These are phyloP conservation scores for Notocelia uddmanniana DNA, from an alignment of 2,888 invertebrate genomes.

Conservation along the genomic window DNA sequence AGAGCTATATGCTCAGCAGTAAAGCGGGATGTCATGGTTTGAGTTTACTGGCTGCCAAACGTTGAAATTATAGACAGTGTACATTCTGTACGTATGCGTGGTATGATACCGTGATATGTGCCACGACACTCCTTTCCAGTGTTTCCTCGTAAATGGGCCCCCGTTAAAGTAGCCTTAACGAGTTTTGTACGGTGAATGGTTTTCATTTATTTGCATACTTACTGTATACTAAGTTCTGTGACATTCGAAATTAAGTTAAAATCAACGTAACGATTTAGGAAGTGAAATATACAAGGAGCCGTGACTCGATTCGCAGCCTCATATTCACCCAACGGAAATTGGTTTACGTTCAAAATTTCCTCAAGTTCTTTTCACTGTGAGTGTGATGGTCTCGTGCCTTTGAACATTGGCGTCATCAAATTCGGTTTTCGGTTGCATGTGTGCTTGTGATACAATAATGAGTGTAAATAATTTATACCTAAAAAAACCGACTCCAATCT, in stretches of 20 bases:
- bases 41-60: no score
- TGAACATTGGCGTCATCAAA: not conserved
- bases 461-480: no score
- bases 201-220: not conserved
- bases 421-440: not conserved
- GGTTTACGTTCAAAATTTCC: slow-evolving; percentile 12
- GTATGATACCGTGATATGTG: no score
- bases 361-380: not conserved
- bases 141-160: no score
- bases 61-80: no score
- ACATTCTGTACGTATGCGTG: no score
- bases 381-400: not conserved
- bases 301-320: not conserved
- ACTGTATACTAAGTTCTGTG: not conserved
- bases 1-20: no score
- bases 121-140: no score
- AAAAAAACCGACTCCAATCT: no score
- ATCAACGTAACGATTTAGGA: not conserved
- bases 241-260: not conserved
- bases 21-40: no score
- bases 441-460: not conserved
- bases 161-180: no score
- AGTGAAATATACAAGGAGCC: not conserved
- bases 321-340: slow-evolving; percentile 9
- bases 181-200: no score